Evolutionary conservation across 2,888 invertebrate species (phyloP).

Genomic region (Synergus umbraculus): DNA sequence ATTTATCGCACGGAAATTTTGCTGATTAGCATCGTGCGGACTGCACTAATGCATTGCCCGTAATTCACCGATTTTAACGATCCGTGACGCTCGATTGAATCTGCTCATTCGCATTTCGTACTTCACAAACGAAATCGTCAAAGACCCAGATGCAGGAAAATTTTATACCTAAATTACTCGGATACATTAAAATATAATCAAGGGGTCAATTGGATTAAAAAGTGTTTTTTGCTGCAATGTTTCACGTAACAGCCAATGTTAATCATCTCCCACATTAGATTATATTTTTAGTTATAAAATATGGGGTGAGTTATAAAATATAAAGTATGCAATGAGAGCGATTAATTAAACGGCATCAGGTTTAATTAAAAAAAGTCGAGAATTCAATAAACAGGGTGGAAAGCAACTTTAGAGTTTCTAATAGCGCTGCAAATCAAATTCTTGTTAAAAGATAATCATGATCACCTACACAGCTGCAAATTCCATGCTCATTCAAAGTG

Average conservation of each 20-base stretch:
- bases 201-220: too few relatives aligned
- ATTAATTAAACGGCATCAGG: not conserved
- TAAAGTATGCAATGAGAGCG: not conserved
- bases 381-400: not conserved
- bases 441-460: slow-evolving; percentile 5
- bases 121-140: slow-evolving; percentile 54
- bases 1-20: slow-evolving; percentile 77
- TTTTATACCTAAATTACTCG: not conserved
- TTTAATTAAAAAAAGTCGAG: not conserved
- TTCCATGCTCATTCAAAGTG: not conserved
- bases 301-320: not conserved
- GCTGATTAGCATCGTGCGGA: slow-evolving; percentile 77
- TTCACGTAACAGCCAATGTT: too few relatives aligned
- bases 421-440: not conserved
- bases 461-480: not conserved
- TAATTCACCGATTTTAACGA: slow-evolving; percentile 77
- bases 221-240: too few relatives aligned
- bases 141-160: slow-evolving; percentile 23
- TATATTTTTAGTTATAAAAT: not conserved
- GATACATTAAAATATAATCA: not conserved
- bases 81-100: slow-evolving; percentile 69
- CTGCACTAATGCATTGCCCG: slow-evolving; percentile 76
- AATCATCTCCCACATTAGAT: too few relatives aligned
- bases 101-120: slow-evolving; percentile 59
- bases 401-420: not conserved